Conservation (phyloP, 37 sponge, comb jelly and placozoan species). For the Geodia barretti region DNA sequence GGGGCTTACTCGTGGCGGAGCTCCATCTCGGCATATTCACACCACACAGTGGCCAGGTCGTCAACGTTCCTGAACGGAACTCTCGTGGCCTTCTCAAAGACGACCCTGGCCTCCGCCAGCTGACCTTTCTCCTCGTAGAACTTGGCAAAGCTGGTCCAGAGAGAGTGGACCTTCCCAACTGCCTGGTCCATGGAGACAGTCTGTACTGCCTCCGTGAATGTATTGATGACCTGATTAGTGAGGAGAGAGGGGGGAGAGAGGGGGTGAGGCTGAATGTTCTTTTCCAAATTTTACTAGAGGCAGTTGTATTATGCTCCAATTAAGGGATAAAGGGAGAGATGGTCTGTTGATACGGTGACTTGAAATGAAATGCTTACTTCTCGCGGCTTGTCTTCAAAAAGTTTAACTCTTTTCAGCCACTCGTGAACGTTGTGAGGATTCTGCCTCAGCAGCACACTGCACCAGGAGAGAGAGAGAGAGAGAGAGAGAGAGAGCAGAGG, state of each 20-base stretch:
- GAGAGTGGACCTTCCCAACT: conserved; percentile 85
- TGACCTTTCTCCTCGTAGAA: conserved; percentile 96
- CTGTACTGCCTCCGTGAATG: conserved; percentile 97
- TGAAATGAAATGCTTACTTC: conserved; percentile 67
- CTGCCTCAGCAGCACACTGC: conserved; percentile 92
- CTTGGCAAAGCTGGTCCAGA: conserved; percentile 94
- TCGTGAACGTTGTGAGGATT: conserved; percentile 99
- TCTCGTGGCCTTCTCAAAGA: conserved; percentile 92
- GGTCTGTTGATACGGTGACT: conserved; percentile 54
- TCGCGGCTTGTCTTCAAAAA: conserved; percentile 91
- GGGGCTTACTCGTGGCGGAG: conserved; percentile 91
- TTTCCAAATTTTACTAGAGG: background rate
- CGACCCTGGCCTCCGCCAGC: conserved; percentile 85
- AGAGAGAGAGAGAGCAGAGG: no score
- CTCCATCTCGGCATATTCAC: conserved; percentile 97
- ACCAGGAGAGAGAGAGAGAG: no score
- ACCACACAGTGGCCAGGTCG: conserved; percentile 96
- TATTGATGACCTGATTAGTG: conserved; percentile 70
- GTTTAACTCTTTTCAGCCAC: conserved; percentile 93
- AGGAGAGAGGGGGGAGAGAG: no score
- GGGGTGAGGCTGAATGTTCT: conserved; percentile 1
- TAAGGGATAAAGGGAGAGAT: background rate
- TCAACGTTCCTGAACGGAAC: conserved; percentile 87
- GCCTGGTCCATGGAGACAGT: conserved; percentile 88
- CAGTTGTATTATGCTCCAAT: background rate